Base-by-base conservation (phyloP, 1,140 invertebrate species). In the Drosophila mauritiana region DNA sequence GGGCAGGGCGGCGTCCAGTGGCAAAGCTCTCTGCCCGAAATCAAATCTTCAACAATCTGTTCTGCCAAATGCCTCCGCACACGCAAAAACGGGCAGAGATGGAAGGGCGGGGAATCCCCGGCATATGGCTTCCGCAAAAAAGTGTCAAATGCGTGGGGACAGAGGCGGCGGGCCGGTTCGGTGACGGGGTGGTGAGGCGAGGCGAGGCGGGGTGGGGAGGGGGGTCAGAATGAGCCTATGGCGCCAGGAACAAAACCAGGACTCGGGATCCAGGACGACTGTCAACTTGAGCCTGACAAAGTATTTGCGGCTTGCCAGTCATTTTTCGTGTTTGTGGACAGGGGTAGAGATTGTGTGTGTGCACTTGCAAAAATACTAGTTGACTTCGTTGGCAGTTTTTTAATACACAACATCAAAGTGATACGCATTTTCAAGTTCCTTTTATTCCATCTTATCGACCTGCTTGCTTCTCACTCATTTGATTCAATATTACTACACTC, bases 271-370 rank as follows among this genome's bases (percentile, higher is more conserved):
- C 65, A 76, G 79, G 73, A 79, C 75, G 73, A 89, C 73, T 89
- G 83, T 89, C 84, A 88, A 88, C 83, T 88, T 89, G 83, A 88
- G 78, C 84, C 84, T 88, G 84, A 88, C 80, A 88, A 86, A 86
- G 83, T 89, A 89, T 88, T 88, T 88, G 83, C 53, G 83, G 83
- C 83, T 88, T 83, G 76, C 83, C 83, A 88, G 80, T 83, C 84
- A 88, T 89, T 88, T 88, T 88, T 83, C 73, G 79, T 82, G 48
- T 22, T 37, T 15, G 34, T 37, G 40, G 40, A 4, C 3, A 11
- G 27, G 27, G 10, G 20, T 15, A 1, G 15, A 13, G 31, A 45
- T n/a, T 31, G 20, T 34, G 57, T 40, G 57, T 37, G 22, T 55
- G 15, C 36, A 62, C 58, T 52, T 12, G 5, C 15, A 12, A 46